Evolutionary conservation across 1,140 invertebrate species (phyloP).

Genomic region (Drosophila ercepeae): DNA sequence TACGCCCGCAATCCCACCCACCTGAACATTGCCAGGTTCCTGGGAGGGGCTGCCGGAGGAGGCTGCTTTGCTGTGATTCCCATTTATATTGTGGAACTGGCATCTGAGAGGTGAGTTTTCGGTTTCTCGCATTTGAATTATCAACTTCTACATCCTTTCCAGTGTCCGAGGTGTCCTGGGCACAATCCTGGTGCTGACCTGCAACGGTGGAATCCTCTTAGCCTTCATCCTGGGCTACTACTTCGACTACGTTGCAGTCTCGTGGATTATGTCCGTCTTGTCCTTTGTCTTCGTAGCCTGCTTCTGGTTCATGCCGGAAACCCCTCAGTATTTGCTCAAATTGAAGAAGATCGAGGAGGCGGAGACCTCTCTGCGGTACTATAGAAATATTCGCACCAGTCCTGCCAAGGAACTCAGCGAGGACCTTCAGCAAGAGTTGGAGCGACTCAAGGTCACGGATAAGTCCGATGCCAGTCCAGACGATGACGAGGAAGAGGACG

Average conservation of each 20-base stretch:
- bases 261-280: conserved; percentile 84
- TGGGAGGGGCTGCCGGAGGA: conserved; percentile 84
- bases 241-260: conserved; percentile 83
- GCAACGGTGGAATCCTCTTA: conserved; percentile 85
- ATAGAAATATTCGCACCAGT: conserved; percentile 59
- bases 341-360: conserved; percentile 84
- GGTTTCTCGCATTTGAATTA: background rate
- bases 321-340: conserved; percentile 85
- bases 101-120: conserved; percentile 74
- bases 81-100: conserved; percentile 84
- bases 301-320: conserved; percentile 85
- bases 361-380: conserved; percentile 67
- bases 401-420: conserved; percentile 56
- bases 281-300: conserved; percentile 83
- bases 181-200: conserved; percentile 84
- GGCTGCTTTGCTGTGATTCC: conserved; percentile 84
- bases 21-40: conserved; percentile 81
- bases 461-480: conserved; percentile 11
- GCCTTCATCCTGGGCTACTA: conserved; percentile 85
- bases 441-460: conserved; percentile 50
- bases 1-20: conserved; percentile 75
- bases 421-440: conserved; percentile 63
- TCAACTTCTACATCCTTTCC: background rate
- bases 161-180: conserved; percentile 84
- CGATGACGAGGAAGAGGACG: background rate